These are phyloP conservation scores for Aphaenogaster ashmeadi DNA, from an alignment of 1,140 invertebrate species.

Conservation along the genomic window DNA sequence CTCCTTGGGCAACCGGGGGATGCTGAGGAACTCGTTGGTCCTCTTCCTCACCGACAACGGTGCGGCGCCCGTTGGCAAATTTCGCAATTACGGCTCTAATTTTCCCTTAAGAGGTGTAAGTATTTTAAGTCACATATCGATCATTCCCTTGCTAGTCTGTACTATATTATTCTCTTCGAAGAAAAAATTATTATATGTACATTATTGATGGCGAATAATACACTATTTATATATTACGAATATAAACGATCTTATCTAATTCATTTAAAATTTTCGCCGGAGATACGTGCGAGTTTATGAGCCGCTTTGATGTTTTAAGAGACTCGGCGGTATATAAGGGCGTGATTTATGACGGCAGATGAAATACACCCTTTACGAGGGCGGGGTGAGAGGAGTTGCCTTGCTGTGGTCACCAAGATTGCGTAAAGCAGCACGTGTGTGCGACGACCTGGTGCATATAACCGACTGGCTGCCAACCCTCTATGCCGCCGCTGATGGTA, in stretches of 20 bases:
- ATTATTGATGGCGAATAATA: not conserved
- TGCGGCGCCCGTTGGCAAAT: constrained; percentile 85
- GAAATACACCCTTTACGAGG: constrained; percentile 92
- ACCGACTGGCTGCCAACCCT: constrained; percentile 92
- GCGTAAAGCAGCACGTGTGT: constrained; percentile 85
- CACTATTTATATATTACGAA: not conserved
- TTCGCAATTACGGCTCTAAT: constrained; percentile 90
- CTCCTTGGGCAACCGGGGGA: constrained; percentile 88
- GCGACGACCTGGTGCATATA: constrained; percentile 89
- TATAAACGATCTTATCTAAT: not conserved
- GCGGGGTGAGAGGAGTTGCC: constrained; percentile 89
- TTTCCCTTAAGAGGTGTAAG: constrained; percentile 90
- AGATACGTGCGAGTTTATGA: not conserved
- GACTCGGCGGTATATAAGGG: not conserved
- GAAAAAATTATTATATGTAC: not conserved
- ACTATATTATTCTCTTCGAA: not conserved
- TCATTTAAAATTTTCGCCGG: constrained; percentile 4
- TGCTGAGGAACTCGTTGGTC: constrained; percentile 90
- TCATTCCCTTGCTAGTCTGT: too few species aligned
- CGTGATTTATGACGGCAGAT: constrained; percentile 84
- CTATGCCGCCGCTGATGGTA: constrained; percentile 88
- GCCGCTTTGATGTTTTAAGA: constrained; percentile 1
- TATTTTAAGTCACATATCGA: not conserved
- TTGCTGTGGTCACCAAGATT: constrained; percentile 90
- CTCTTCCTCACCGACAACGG: constrained; percentile 90